Conservation (phyloP, 1,140 invertebrate genomes). For the Zaprionus camerounensis region DNA sequence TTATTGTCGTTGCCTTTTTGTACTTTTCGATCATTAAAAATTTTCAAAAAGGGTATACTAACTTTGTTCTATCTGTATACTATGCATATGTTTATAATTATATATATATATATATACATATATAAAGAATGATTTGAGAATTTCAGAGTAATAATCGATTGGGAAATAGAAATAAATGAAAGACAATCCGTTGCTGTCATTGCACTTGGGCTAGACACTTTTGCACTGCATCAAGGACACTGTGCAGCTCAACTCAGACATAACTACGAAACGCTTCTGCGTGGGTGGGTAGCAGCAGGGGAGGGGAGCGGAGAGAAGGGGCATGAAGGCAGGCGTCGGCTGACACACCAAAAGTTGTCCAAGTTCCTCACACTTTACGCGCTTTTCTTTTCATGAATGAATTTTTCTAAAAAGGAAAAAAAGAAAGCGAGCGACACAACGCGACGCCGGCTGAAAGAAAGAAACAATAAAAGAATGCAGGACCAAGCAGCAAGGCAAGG, state of each 20-base stretch:
- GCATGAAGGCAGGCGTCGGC: background rate
- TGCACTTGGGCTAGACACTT: background rate
- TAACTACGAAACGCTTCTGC: slow-evolving; percentile 37
- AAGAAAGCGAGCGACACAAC: slow-evolving; percentile 14
- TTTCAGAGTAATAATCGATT: too few relatives aligned
- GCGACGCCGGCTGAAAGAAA: slow-evolving; percentile 38
- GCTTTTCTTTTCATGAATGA: slow-evolving; percentile 73
- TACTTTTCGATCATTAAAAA: too few relatives aligned
- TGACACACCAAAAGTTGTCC: slow-evolving; percentile 74
- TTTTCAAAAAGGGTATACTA: too few relatives aligned
- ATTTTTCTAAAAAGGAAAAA: slow-evolving; percentile 56
- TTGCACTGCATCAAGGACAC: background rate
- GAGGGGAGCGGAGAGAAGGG: background rate
- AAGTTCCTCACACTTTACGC: slow-evolving; percentile 66
- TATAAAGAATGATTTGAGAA: too few relatives aligned
- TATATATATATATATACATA: too few relatives aligned
- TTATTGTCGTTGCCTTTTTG: too few relatives aligned
- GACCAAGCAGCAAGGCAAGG: slow-evolving; percentile 49
- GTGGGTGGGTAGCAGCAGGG: background rate
- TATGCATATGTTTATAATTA: too few relatives aligned
- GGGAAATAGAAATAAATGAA: too few relatives aligned
- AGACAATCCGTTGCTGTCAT: too few relatives aligned
- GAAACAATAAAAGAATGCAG: slow-evolving; percentile 79
- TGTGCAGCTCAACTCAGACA: slow-evolving; percentile 26
- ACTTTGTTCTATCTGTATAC: too few relatives aligned